These are phyloP conservation scores for Xestia ashworthii DNA, from an alignment of 2,888 invertebrate species.

Conservation along the genomic window DNA sequence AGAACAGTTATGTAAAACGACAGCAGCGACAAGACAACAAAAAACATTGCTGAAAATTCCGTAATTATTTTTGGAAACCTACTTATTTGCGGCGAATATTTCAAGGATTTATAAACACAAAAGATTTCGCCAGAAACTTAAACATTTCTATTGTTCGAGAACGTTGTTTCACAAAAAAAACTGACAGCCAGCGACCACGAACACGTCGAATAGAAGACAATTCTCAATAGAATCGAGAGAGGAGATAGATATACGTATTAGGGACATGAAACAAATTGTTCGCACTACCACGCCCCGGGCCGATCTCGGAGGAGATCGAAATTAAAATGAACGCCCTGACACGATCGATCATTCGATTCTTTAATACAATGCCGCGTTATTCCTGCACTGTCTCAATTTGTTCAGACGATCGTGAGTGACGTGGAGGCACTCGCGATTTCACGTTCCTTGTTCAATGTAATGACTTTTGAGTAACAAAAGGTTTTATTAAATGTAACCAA, in stretches of 20 bases:
- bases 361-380: conserved; percentile 88
- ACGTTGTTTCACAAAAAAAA: conserved; percentile 30
- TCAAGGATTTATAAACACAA: conserved; percentile 45
- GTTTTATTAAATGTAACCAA: conserved; percentile 61
- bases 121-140: conserved; percentile 47
- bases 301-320: conserved; percentile 87
- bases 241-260: conserved; percentile 73
- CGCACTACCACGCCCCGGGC: conserved; percentile 87
- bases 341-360: conserved; percentile 90
- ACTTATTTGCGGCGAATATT: conserved; percentile 40
- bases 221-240: conserved; percentile 53
- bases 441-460: conserved; percentile 76
- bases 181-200: conserved; percentile 40
- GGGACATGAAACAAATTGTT: conserved; percentile 90
- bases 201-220: conserved; percentile 50
- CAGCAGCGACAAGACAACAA: conserved; percentile 39
- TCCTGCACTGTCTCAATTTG: conserved; percentile 88
- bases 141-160: conserved; percentile 43
- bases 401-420: conserved; percentile 80
- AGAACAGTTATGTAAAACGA: conserved; percentile 44
- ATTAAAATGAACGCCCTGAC: conserved; percentile 89
- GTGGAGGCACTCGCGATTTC: conserved; percentile 79
- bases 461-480: conserved; percentile 70
- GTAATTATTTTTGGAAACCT: conserved; percentile 50
- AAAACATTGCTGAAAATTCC: conserved; percentile 21